Conservation (phyloP, 2,888 invertebrate species). For the Pristionchus exspectatus region DNA sequence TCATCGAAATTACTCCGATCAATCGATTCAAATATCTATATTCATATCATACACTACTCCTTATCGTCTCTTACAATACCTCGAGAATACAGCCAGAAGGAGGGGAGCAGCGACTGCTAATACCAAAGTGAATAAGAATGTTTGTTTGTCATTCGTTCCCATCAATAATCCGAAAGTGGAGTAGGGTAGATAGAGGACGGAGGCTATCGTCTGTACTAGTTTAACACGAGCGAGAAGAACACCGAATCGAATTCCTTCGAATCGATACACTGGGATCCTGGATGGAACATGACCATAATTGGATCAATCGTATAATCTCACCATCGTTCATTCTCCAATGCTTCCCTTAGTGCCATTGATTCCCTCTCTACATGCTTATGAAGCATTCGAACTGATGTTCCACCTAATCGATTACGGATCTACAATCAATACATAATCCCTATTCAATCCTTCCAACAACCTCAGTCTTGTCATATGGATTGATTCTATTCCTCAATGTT, state of each 20-base stretch:
- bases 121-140: conserved; percentile 51
- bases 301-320: background rate
- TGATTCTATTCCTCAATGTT: background rate
- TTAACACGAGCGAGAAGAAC: conserved; percentile 67
- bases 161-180: conserved; percentile 56
- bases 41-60: background rate
- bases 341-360: conserved; percentile 49
- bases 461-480: conserved; percentile 48
- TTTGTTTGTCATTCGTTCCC: conserved; percentile 28
- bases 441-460: background rate
- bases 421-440: conserved; percentile 12
- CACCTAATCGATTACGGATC: conserved; percentile 59
- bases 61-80: conserved; percentile 53
- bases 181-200: conserved; percentile 67
- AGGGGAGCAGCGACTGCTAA: conserved; percentile 65
- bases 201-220: conserved; percentile 68
- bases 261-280: conserved; percentile 72
- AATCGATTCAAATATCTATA: conserved; percentile 68
- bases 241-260: conserved; percentile 63
- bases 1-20: conserved; percentile 72
- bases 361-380: conserved; percentile 55
- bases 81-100: conserved; percentile 64
- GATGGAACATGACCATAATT: conserved; percentile 46
- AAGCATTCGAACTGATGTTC: conserved; percentile 56
- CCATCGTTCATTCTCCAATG: conserved; percentile 57